A percentile compares a stretch with the other conserved stretches of the same genome.
Conservation (phyloP, 2,888 invertebrate species). For the Cybosia mesomella region DNA sequence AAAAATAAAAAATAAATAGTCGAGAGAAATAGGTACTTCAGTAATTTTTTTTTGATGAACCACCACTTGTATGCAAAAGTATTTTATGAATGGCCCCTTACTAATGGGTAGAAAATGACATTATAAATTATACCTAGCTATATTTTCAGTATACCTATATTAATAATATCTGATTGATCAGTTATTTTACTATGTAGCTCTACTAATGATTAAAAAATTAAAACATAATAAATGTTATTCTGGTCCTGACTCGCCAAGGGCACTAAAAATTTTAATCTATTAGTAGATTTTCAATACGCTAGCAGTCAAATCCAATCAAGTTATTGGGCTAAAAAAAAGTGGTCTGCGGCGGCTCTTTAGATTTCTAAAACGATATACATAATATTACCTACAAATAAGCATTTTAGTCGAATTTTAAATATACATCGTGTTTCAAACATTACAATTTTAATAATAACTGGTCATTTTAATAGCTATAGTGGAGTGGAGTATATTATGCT, state of each 20-base stretch:
- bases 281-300: not conserved
- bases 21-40: too few species aligned
- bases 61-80: too few species aligned
- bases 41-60: too few species aligned
- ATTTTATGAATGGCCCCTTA: too few species aligned
- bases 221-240: not conserved
- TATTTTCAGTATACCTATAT: not conserved
- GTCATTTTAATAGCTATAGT: conserved; percentile 30
- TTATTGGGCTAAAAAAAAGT: not conserved
- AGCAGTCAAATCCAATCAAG: not conserved
- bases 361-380: not conserved
- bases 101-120: not conserved
- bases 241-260: not conserved
- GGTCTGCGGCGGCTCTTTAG: not conserved
- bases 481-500: conserved; percentile 20
- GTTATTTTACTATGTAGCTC: not conserved
- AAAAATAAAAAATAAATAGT: too few species aligned
- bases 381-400: not conserved
- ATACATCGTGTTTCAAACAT: conserved; percentile 4
- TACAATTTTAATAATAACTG: conserved; percentile 6
- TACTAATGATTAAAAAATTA: not conserved
- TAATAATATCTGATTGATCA: not conserved
- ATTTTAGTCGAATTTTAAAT: conserved; percentile 9
- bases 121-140: not conserved
- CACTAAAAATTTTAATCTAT: not conserved